Conservation (phyloP, 1,140 invertebrate genomes). For the Panagrolaimus sp. region DNA sequence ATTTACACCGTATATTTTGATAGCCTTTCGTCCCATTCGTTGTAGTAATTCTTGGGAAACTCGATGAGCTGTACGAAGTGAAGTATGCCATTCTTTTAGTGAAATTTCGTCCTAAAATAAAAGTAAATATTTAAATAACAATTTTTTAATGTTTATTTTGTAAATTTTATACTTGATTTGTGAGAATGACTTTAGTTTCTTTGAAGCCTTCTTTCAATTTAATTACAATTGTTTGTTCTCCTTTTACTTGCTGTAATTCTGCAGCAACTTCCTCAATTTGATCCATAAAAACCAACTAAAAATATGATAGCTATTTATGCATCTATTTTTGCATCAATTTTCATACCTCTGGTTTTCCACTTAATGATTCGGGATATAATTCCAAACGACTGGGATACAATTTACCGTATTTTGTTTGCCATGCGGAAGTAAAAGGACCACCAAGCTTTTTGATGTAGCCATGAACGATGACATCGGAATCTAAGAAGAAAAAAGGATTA, state of each 20-base stretch:
- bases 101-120: slow-evolving; percentile 58
- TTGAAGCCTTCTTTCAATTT: slow-evolving; percentile 69
- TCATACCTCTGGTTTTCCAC: slow-evolving; percentile 73
- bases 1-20: slow-evolving; percentile 84
- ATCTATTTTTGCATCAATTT: not conserved
- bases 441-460: slow-evolving; percentile 98
- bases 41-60: slow-evolving; percentile 81
- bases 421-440: slow-evolving; percentile 89
- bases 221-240: slow-evolving; percentile 86
- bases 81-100: slow-evolving; percentile 85
- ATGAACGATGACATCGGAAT: slow-evolving; percentile 96
- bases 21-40: slow-evolving; percentile 89
- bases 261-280: slow-evolving; percentile 79
- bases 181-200: slow-evolving; percentile 77
- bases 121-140: not conserved
- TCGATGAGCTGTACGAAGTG: slow-evolving; percentile 81
- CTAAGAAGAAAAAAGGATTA: slow-evolving; percentile 63
- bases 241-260: slow-evolving; percentile 78
- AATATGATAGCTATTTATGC: not conserved
- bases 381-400: slow-evolving; percentile 79
- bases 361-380: slow-evolving; percentile 80
- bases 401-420: slow-evolving; percentile 89
- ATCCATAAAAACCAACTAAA: slow-evolving; percentile 79
- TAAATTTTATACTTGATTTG: slow-evolving; percentile 73
- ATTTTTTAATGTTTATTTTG: slow-evolving; percentile 4